These are phyloP conservation scores for Drosophila peninsularis DNA, from an alignment of 2,888 invertebrate genomes.

Conservation along the genomic window DNA sequence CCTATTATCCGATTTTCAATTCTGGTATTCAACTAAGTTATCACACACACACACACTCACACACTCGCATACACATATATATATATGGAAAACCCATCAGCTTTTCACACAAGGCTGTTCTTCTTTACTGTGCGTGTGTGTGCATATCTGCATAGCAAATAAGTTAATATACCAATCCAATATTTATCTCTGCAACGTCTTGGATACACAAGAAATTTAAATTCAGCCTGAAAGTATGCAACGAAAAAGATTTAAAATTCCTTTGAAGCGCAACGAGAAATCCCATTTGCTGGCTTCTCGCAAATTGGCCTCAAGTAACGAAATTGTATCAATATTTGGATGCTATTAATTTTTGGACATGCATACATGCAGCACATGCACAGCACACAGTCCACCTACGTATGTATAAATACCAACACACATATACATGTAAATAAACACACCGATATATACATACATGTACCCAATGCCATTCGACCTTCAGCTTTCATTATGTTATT, in stretches of 20 bases:
- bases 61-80: neutral
- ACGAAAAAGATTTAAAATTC: neutral
- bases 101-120: slow-evolving; percentile 20
- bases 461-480: slow-evolving; percentile 30
- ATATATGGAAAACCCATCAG: slow-evolving; percentile 9
- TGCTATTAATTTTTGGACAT: slow-evolving; percentile 12
- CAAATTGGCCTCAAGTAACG: neutral
- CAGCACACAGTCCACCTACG: slow-evolving; percentile 14
- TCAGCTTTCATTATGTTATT: slow-evolving; percentile 37
- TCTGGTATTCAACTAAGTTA: slow-evolving; percentile 7
- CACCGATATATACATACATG: slow-evolving; percentile 13
- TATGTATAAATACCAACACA: slow-evolving; percentile 26
- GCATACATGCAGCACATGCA: slow-evolving; percentile 18
- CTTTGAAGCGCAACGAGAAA: neutral
- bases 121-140: slow-evolving; percentile 6
- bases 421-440: slow-evolving; percentile 20
- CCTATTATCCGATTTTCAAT: slow-evolving; percentile 9
- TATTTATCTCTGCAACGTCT: neutral
- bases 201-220: neutral
- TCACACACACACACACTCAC: slow-evolving; percentile 5
- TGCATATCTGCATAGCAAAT: slow-evolving; percentile 27
- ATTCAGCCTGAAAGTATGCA: slow-evolving; percentile 5
- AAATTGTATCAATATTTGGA: slow-evolving; percentile 8
- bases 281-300: neutral
- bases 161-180: slow-evolving; percentile 14